Evolutionary conservation across 2,888 invertebrate species (phyloP), one percentile per base, ranked within the genome.

Genomic region (Agrenia bidenticulata): DNA sequence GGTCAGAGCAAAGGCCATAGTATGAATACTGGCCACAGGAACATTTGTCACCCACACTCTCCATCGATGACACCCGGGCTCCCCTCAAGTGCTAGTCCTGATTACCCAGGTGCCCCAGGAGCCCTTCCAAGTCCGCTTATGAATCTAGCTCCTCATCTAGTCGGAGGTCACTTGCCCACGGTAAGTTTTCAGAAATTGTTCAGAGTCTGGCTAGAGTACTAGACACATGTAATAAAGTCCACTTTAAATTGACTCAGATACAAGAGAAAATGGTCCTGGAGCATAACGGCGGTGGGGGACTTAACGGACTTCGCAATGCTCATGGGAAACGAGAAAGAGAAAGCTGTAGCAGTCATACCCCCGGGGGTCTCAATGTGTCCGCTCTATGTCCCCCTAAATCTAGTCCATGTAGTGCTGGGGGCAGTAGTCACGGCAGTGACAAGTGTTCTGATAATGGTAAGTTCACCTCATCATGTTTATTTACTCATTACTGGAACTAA

Each of bases 391-490:
- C 72, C 41, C 66, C 70, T 17, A 73, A 71, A 60, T 64, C 73
- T 65, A 73, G 73, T 51, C 74, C 74, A 37, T 73, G 72, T 55
- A 73, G 72, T 54, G 61, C 58, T 58, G 67, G 67, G 19, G 72
- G 67, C 42, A 56, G 56, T 42, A 61, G 37, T 24, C 67, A 71
- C 42, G 75, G 73, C 5, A 74, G 73, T 58, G 76, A 76, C 67
- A 71, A 67, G 57, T 67, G 70, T 37, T 76, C 76, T 7, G 74
- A 74, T 51, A 72, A 63, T 60, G 76, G 76, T 74, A 64, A 41
- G 63, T 58, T 4, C 11, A 15, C 15, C n/a, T n/a, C n/a, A n/a
- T n/a, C n/a, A n/a, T n/a, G n/a, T n/a, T n/a, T n/a, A n/a, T n/a
- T n/a, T n/a, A n/a, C n/a, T n/a, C n/a, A n/a, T n/a, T n/a, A n/a